Conservation (phyloP, 2,888 invertebrate species). For the Trissolcus japonicus region DNA sequence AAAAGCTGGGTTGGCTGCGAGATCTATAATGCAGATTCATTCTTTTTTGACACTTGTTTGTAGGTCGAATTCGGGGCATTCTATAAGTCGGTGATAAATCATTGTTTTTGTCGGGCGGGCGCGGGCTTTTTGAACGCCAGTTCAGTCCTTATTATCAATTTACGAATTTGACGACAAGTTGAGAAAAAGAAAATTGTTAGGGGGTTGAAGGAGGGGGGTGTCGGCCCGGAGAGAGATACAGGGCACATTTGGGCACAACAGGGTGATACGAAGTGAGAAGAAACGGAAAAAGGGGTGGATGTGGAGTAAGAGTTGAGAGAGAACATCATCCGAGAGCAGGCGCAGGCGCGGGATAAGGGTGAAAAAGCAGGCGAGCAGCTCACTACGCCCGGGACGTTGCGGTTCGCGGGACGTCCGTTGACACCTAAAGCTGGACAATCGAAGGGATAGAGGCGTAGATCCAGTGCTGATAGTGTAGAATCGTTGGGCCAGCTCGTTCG, state of each 20-base stretch:
- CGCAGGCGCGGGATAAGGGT: slow-evolving; percentile 71
- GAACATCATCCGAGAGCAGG: slow-evolving; percentile 61
- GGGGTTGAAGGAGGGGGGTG: background rate
- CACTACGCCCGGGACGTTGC: slow-evolving; percentile 75
- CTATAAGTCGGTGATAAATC: slow-evolving; percentile 34
- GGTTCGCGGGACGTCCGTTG: slow-evolving; percentile 67
- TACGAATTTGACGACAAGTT: background rate
- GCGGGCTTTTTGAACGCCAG: slow-evolving; percentile 4
- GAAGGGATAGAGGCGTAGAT: slow-evolving; percentile 40
- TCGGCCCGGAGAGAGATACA: slow-evolving; percentile 34
- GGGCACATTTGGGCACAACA: slow-evolving; percentile 22
- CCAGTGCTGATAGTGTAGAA: slow-evolving; percentile 7
- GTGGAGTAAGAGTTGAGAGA: slow-evolving; percentile 57
- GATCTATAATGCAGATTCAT: slow-evolving; percentile 46
- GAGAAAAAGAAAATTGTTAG: background rate
- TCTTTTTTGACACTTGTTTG: slow-evolving; percentile 46
- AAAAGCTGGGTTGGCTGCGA: slow-evolving; percentile 3
- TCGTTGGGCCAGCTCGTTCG: slow-evolving; percentile 4
- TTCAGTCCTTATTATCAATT: background rate
- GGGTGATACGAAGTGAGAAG: slow-evolving; percentile 46
- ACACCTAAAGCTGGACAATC: slow-evolving; percentile 60
- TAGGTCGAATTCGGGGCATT: slow-evolving; percentile 28
- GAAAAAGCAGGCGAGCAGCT: slow-evolving; percentile 73
- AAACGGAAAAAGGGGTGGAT: slow-evolving; percentile 41
- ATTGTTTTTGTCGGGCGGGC: slow-evolving; percentile 16